Base-by-base conservation (phyloP, 2,113 vertebrate species). In the Eupsittula cactorum region DNA sequence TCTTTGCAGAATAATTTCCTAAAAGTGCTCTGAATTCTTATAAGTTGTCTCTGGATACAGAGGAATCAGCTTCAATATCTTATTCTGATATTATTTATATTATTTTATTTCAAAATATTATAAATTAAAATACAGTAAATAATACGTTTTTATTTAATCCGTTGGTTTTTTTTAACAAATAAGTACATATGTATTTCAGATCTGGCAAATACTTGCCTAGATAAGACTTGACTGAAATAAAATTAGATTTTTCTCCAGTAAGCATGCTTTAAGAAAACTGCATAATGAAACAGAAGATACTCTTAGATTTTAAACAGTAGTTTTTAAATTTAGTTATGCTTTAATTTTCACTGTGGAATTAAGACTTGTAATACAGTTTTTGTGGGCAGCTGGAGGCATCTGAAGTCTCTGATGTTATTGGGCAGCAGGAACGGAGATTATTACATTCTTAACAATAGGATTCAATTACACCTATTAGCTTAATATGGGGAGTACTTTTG, bases 1-100 rank as follows among this genome's bases (percentile, higher is more conserved):
- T 94, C 33, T 92, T 81, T 68, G 50, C 39, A 82, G 55, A 84
- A 73, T 85, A 88, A 93, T 85, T 85, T 64, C 24, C 59, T 87
- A 37, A 49, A 76, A 79, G 28, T 14, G 39, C n/a, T 65, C 35
- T 83, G 41, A 90, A 64, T 57, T 62, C 49, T 46, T 60, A 1
- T 13, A 63, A 46, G 24, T 29, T 52, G n/a, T 41, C 59, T 94
- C 39, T 44, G 29, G 12, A 47, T 57, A 80, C 12, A 73, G 28
- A n/a, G 9, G 9, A 76, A 29, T 53, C 25, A 25, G 10, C 29
- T 92, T 35, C 10, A 46, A 59, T 15, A 16, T 71, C 10, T 7
- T 55, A 62, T 60, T 79, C 57, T 71, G 23, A 41, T 46, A 55
- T 18, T 64, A 33, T 23, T 50, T 50, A 29, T 59, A 4, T 42